Evolutionary conservation across 2,113 vertebrate species (phyloP).

Genomic region (Phodopus roborovskii): DNA sequence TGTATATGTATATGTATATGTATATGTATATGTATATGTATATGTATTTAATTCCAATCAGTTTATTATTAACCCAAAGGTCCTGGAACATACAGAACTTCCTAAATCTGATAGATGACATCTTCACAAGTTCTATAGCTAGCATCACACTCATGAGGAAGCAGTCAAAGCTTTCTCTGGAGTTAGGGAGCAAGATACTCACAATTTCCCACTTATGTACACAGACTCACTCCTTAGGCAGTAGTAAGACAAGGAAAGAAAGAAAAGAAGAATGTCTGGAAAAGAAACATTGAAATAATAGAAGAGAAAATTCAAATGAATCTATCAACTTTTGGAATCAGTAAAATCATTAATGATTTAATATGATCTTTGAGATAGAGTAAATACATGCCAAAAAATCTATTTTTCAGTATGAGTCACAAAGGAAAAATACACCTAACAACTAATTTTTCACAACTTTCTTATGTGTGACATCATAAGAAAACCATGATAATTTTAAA

Average conservation of each 20-base stretch:
- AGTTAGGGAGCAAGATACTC: neutral
- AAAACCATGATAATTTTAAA: neutral
- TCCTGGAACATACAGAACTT: neutral
- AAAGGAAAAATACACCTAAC: slow-evolving; percentile 28
- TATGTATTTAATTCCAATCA: neutral
- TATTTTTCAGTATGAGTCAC: slow-evolving; percentile 17
- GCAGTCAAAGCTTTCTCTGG: neutral
- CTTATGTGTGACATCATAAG: too few species aligned
- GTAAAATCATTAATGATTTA: neutral
- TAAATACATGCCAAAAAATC: slow-evolving; percentile 4
- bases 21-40: neutral
- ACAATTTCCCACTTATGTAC: neutral
- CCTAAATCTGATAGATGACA: neutral
- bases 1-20: too few species aligned
- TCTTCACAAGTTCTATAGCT: neutral
- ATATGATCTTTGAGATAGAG: neutral
- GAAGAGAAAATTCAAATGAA: slow-evolving; percentile 34
- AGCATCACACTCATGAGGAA: neutral
- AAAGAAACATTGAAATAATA: neutral
- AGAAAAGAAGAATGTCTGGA: neutral
- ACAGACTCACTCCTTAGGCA: neutral
- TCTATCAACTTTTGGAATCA: slow-evolving; percentile 13
- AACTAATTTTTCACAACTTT: neutral
- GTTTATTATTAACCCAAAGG: neutral
- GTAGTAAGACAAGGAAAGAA: slow-evolving; percentile 34